Evolutionary conservation across 2,888 invertebrate genomes (phyloP).

Genomic region (Ashinkailepas kermadecensis): DNA sequence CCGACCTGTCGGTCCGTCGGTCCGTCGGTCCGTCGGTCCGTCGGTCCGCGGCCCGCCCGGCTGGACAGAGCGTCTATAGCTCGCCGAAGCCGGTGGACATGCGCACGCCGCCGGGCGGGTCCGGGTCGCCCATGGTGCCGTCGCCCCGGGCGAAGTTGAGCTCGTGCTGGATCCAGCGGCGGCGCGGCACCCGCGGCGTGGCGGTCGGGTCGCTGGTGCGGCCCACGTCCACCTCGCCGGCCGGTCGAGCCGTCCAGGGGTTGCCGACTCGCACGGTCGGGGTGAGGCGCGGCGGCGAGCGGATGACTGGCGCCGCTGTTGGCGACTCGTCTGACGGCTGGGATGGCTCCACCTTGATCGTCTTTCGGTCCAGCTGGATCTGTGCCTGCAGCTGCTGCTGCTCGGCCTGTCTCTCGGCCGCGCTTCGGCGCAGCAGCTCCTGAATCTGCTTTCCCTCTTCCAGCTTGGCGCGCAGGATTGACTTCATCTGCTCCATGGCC

Average conservation of each 20-base stretch:
- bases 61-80: background rate
- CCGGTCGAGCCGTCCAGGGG: no score
- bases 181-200: conserved; percentile 1
- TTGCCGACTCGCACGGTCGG: no score
- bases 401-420: background rate
- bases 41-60: no score
- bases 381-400: background rate
- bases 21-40: no score
- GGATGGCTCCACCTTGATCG: background rate
- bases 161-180: conserved; percentile 12
- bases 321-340: background rate
- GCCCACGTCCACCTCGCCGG: background rate
- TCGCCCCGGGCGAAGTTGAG: background rate
- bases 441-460: background rate
- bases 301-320: background rate
- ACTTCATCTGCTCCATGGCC: background rate
- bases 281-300: no score
- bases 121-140: background rate
- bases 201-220: conserved; percentile 8
- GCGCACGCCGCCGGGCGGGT: background rate
- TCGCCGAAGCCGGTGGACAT: conserved; percentile 5
- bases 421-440: background rate
- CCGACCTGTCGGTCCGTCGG: no score
- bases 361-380: background rate
- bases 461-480: conserved; percentile 5